Percentiles rank a stretch among this genome's conserved stretches.
Conservation (phyloP, 2,888 invertebrate species). For the Synergus umbraculus region DNA sequence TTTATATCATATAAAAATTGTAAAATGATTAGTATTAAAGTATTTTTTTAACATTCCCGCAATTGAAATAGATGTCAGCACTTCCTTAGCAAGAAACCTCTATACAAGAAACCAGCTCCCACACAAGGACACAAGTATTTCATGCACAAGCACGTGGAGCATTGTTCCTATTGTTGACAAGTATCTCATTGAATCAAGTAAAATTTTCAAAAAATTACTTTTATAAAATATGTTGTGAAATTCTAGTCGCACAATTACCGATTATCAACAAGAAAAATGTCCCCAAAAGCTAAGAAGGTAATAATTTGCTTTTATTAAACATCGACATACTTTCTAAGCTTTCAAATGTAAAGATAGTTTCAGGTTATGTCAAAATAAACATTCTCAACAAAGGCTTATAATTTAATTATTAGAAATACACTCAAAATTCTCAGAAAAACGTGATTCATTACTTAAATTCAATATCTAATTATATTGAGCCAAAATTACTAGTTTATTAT, state of each 20-base stretch:
- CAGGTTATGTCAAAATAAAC: slow-evolving; percentile 6
- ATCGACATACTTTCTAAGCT: slow-evolving; percentile 7
- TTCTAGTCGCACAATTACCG: not conserved
- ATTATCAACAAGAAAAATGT: slow-evolving; percentile 48
- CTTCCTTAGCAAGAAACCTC: not conserved
- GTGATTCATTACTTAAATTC: not conserved
- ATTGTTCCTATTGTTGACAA: not conserved
- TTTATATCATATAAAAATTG: too few species aligned
- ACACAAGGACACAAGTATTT: not conserved
- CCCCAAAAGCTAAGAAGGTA: slow-evolving; percentile 52
- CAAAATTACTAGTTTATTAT: not conserved
- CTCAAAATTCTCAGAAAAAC: not conserved
- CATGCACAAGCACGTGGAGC: too few species aligned
- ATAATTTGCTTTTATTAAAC: not conserved
- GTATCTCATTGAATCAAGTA: not conserved
- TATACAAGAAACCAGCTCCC: too few species aligned
- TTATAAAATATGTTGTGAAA: not conserved
- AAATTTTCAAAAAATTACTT: not conserved
- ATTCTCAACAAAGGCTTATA: not conserved
- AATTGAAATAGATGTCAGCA: not conserved
- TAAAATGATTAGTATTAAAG: not conserved
- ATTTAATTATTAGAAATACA: not conserved
- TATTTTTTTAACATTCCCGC: not conserved
- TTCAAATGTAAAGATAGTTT: not conserved
- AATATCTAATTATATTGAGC: not conserved